A percentile compares a stretch with the other conserved stretches of the same genome.
Conservation (phyloP, 2,113 vertebrate genomes). For the Opisthocomus hoazin region DNA sequence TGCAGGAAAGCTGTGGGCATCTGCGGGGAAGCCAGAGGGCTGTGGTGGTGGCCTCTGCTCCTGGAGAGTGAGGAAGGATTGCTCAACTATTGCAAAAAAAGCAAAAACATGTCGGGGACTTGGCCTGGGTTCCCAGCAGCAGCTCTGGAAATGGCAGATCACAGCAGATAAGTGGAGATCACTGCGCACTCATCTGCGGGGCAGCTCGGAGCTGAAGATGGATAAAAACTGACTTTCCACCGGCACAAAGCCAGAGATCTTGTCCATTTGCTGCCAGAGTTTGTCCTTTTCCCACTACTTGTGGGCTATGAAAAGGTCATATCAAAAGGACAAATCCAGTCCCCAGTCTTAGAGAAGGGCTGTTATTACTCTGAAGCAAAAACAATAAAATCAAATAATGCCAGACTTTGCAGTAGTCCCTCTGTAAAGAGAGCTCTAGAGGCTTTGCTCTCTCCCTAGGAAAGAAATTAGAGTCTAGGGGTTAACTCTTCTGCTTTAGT, state of each 20-base stretch:
- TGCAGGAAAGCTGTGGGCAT: neutral
- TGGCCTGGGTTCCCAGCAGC: neutral
- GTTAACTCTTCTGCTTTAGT: slow-evolving; percentile 18
- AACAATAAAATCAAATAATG: slow-evolving; percentile 34
- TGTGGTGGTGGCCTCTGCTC: neutral
- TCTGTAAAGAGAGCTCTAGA: slow-evolving; percentile 7
- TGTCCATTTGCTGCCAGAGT: neutral
- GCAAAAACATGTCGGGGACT: accelerated
- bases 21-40: accelerated
- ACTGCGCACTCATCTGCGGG: neutral
- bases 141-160: neutral
- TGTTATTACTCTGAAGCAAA: slow-evolving; percentile 22
- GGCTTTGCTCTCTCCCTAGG: slow-evolving; percentile 47
- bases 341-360: neutral
- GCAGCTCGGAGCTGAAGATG: neutral
- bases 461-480: slow-evolving; percentile 28
- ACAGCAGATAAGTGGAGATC: neutral
- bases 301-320: slow-evolving; percentile 33
- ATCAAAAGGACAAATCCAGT: slow-evolving; percentile 36
- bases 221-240: neutral
- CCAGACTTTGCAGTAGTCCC: neutral
- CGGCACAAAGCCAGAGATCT: neutral
- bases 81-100: neutral
- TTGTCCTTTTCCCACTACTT: neutral
- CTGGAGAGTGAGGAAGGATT: neutral